A percentile compares a stretch with the other conserved stretches of the same genome.
Conservation (phyloP, 2,797 vertebrate genomes). For the Brachymystax lenok region DNA sequence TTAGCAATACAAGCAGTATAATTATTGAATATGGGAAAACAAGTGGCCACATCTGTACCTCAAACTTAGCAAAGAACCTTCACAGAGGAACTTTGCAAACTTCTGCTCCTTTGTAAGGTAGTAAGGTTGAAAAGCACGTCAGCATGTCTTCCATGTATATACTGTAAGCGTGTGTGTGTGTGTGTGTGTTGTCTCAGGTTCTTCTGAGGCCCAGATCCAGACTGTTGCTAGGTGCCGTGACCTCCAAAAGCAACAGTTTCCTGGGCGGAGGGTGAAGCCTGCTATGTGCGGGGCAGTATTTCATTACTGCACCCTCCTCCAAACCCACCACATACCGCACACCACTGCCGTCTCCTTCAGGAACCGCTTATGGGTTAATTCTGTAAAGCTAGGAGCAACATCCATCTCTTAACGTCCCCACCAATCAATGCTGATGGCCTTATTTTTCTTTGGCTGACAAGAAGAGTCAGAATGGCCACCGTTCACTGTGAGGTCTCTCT, state of each 20-base stretch:
- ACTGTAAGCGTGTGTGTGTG: conserved; percentile 39
- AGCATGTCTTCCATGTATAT: neutral
- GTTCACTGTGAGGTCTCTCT: conserved; percentile 12
- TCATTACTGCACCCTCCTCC: conserved; percentile 45
- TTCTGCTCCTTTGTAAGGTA: conserved; percentile 24
- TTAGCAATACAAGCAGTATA: conserved; percentile 57
- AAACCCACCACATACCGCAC: conserved; percentile 14
- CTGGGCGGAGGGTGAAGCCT: conserved; percentile 61
- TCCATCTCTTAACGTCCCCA: conserved; percentile 12
- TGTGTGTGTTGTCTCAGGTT: conserved; percentile 35
- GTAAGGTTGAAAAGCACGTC: neutral
- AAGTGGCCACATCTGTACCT: conserved; percentile 56
- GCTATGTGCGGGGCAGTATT: conserved; percentile 56
- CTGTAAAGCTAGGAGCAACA: conserved; percentile 35
- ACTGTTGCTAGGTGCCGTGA: conserved; percentile 67
- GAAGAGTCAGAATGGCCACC: conserved; percentile 3
- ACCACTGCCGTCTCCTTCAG: conserved; percentile 36
- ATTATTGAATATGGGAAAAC: conserved; percentile 69
- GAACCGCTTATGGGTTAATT: conserved; percentile 28
- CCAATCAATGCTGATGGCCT: conserved; percentile 3
- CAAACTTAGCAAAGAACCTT: conserved; percentile 43
- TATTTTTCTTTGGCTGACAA: conserved; percentile 14
- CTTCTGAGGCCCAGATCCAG: conserved; percentile 51
- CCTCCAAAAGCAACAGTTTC: conserved; percentile 64
- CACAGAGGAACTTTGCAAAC: conserved; percentile 43